Base-by-base conservation (phyloP, 2,888 invertebrate genomes). In the Dicycla oo region DNA sequence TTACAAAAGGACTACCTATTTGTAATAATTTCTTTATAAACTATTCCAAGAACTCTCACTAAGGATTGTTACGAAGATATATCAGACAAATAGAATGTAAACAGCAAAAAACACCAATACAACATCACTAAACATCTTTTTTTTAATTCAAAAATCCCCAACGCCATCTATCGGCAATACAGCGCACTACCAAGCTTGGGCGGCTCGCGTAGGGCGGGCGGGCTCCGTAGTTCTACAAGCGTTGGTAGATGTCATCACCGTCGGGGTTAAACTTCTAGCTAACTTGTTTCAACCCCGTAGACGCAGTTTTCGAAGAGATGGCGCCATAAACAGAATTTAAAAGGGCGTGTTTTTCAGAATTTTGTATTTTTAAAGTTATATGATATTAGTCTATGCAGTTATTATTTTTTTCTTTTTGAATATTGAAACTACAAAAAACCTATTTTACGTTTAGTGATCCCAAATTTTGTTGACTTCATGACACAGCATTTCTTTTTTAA, bases 161-260 rank as follows among this genome's bases (percentile, higher is more conserved):
- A 63, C 87, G 91, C 91, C 91, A 88, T 88, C 91, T 91, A 75
- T 80, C 72, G 47, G n/a, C 18, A 30, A 23, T 10, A 20, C 3
- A 13, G 13, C 51, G 68, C n/a, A 85, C 70, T 73, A 62, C 34
- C 5, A 49, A 72, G n/a, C 23, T 6, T 72, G 47, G 61, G 62
- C 60, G 85, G 70, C 73, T 64, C 53, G 51, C 13, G 56, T 30
- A 53, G 64, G 75, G 73, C 72, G 80, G 81, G 75, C 81, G 81
- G 76, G 64, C 75, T 47, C n/a, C 54, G 63, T 72, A 78, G 73
- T 82, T 77, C 85, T 40, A 81, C 10, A 54, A 54, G 72, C 62
- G 43, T 69, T 30, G 67, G 70, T 85, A 91, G 91, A 85, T 91
- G 91, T 88, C 91, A 88, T 90, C 81, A 84, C 78, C 69, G 74